phyloP scores from a whole-genome alignment of 2,113 vertebrate genomes.

The Pavo muticus region DNA sequence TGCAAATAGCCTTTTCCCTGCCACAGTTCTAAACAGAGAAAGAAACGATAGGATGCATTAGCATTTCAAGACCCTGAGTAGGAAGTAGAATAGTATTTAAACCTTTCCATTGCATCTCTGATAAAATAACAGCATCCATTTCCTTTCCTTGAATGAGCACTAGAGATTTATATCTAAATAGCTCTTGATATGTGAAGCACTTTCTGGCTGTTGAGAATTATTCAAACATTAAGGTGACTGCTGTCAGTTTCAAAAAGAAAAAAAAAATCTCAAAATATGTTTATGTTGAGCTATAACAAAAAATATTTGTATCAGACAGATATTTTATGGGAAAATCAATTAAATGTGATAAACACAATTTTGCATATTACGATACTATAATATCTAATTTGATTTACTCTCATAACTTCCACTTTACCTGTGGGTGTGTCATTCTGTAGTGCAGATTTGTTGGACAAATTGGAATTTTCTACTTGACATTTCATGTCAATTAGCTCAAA shows the following conservation, averaged over 20 bases:
- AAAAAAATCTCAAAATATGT: neutral
- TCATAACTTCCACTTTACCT: constrained; percentile 41
- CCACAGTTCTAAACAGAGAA: neutral
- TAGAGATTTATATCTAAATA: neutral
- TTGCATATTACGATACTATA: neutral
- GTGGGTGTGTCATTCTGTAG: constrained; percentile 6
- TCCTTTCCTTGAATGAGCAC: neutral
- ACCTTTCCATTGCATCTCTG: neutral
- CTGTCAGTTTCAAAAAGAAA: neutral
- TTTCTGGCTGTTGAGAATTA: neutral
- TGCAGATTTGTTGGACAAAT: constrained; percentile 23
- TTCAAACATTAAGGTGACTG: neutral
- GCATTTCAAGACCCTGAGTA: neutral
- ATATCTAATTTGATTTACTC: neutral
- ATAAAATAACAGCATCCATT: neutral
- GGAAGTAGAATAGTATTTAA: neutral
- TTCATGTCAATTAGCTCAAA: constrained; percentile 52
- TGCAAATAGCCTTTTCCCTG: neutral
- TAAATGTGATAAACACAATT: neutral
- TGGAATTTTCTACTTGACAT: constrained; percentile 31
- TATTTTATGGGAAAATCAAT: neutral
- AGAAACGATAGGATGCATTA: neutral
- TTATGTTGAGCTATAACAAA: neutral
- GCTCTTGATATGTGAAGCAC: neutral
- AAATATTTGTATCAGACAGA: neutral